Conservation (phyloP, 2,113 vertebrate species). For the Fregata magnificens region DNA sequence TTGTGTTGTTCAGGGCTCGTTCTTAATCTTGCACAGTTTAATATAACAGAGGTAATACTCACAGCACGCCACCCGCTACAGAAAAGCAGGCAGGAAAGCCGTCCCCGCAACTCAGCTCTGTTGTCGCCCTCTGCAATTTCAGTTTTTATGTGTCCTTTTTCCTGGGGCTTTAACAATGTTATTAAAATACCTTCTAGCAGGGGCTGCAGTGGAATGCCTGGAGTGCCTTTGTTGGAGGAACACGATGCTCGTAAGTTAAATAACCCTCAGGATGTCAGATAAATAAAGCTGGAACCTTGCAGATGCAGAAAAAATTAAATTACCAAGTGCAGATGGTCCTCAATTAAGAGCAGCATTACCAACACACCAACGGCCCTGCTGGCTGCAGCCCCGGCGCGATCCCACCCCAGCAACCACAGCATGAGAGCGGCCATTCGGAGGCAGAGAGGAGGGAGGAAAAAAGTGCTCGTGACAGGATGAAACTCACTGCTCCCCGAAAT, state of each 20-base stretch:
- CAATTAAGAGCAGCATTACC: not conserved
- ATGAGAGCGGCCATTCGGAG: fast-evolving
- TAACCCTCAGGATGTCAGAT: not conserved
- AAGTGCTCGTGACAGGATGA: not conserved
- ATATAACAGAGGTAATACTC: not conserved
- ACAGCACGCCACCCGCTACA: not conserved
- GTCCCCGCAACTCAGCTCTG: not conserved
- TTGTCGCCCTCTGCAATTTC: not conserved
- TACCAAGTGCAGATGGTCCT: slow-evolving; percentile 4
- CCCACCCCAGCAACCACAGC: not conserved
- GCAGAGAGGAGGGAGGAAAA: not conserved
- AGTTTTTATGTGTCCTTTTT: not conserved
- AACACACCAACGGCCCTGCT: not conserved
- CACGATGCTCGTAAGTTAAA: not conserved
- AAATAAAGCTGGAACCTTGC: slow-evolving; percentile 24
- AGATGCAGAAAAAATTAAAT: slow-evolving; percentile 24
- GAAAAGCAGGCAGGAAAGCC: not conserved
- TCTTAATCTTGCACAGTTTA: not conserved
- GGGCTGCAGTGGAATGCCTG: not conserved
- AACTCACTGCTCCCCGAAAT: fast-evolving
- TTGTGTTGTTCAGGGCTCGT: not conserved
- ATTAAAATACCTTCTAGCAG: not conserved
- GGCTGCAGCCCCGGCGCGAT: not conserved
- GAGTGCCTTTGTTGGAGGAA: not conserved
- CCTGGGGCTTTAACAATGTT: not conserved